phyloP scores from a whole-genome alignment of 2,797 vertebrate genomes.

The Lemur catta region DNA sequence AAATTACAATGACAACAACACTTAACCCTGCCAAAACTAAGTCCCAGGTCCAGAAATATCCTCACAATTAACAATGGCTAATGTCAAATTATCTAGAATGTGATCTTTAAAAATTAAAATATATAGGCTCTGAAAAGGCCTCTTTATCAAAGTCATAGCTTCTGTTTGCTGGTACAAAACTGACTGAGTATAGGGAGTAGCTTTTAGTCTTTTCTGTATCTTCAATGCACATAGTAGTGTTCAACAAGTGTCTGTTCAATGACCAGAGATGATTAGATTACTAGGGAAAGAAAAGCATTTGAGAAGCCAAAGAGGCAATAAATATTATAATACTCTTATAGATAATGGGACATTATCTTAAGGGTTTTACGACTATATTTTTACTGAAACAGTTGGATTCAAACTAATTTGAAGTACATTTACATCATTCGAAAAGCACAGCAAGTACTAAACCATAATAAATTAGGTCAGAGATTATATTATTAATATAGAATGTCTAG shows the following conservation, averaged over 20 bases:
- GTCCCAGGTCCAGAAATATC: not conserved
- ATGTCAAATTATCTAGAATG: not conserved
- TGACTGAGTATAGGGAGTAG: not conserved
- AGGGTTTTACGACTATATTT: not conserved
- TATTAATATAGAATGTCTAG: constrained; percentile 6
- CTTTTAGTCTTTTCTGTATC: not conserved
- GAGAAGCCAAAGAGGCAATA: constrained; percentile 23
- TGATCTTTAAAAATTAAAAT: constrained; percentile 13
- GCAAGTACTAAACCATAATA: constrained; percentile 30
- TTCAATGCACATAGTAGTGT: not conserved
- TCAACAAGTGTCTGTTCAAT: not conserved
- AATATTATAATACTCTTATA: constrained; percentile 37
- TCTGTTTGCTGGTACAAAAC: not conserved
- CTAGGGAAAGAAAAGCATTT: not conserved
- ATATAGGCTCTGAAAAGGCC: not conserved
- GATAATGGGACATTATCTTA: constrained; percentile 9
- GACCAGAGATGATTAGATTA: not conserved
- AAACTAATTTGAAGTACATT: constrained; percentile 32
- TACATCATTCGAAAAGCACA: constrained; percentile 14
- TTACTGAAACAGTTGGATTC: constrained; percentile 7
- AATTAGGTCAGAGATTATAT: constrained; percentile 16
- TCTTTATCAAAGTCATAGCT: not conserved
- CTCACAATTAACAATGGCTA: not conserved
- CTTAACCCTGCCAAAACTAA: constrained; percentile 41
- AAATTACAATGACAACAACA: constrained; percentile 31